Evolutionary conservation across 2,113 vertebrate genomes (phyloP).

Genomic region (Bungarus multicinctus): DNA sequence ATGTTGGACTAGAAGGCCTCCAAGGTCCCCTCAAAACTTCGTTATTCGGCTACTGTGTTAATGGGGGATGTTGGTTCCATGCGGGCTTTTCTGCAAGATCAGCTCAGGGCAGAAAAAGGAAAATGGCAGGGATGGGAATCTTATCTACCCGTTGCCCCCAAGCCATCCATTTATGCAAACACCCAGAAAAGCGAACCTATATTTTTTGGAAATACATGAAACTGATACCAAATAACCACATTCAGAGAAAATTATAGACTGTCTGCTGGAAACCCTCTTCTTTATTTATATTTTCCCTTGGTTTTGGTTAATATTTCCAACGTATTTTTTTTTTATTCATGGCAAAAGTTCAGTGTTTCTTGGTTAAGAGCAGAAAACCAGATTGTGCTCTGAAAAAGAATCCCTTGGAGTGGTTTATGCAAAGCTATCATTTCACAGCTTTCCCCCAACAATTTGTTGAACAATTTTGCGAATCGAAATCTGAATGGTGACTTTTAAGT

Average conservation of each 20-base stretch:
- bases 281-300: conserved; percentile 45
- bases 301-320: conserved; percentile 58
- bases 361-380: conserved; percentile 53
- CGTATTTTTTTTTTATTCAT: conserved; percentile 41
- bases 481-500: conserved; percentile 10
- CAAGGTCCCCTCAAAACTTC: neutral
- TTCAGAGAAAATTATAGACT: conserved; percentile 64
- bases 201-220: conserved; percentile 41
- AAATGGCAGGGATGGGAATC: neutral
- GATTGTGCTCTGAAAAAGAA: conserved; percentile 50
- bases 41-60: neutral
- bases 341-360: conserved; percentile 54
- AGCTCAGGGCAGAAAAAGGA: neutral
- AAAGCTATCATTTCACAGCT: conserved; percentile 49
- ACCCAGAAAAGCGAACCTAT: conserved; percentile 28
- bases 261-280: conserved; percentile 60
- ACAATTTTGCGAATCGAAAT: conserved; percentile 28
- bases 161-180: neutral
- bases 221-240: conserved; percentile 52
- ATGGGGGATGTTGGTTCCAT: neutral
- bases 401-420: conserved; percentile 54
- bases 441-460: conserved; percentile 3
- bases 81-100: conserved; percentile 1
- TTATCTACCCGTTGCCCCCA: neutral
- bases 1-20: neutral